Evolutionary conservation across 2,113 vertebrate genomes (phyloP).

Genomic region (Mus pahari): DNA sequence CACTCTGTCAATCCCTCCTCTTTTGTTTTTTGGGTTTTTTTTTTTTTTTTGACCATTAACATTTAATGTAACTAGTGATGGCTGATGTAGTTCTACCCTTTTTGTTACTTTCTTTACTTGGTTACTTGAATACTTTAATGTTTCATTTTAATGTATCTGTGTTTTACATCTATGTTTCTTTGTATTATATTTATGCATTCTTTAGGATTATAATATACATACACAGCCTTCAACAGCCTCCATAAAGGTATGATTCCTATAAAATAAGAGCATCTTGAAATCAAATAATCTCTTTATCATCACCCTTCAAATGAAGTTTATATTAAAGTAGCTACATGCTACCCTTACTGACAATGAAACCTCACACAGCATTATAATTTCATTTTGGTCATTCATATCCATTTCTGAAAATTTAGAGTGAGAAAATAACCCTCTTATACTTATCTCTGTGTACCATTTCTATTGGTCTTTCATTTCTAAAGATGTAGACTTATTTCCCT

Average conservation of each 20-base stretch:
- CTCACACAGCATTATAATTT: neutral
- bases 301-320: neutral
- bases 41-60: neutral
- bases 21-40: constrained; percentile 26
- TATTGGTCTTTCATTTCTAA: neutral
- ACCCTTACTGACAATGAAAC: neutral
- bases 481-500: neutral
- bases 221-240: constrained; percentile 11
- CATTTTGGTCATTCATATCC: neutral
- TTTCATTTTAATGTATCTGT: neutral
- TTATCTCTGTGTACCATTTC: neutral
- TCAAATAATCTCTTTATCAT: neutral
- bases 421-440: neutral
- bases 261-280: constrained; percentile 16
- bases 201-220: neutral
- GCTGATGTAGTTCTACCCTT: neutral
- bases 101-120: neutral
- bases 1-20: neutral
- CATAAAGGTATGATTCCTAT: neutral
- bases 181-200: neutral
- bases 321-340: neutral
- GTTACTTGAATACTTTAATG: neutral
- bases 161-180: neutral
- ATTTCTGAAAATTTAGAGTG: constrained; percentile 5
- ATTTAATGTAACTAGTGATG: neutral